Evolutionary conservation across 2,797 vertebrate species (phyloP).

Genomic region (Chiroxiphia lanceolata): DNA sequence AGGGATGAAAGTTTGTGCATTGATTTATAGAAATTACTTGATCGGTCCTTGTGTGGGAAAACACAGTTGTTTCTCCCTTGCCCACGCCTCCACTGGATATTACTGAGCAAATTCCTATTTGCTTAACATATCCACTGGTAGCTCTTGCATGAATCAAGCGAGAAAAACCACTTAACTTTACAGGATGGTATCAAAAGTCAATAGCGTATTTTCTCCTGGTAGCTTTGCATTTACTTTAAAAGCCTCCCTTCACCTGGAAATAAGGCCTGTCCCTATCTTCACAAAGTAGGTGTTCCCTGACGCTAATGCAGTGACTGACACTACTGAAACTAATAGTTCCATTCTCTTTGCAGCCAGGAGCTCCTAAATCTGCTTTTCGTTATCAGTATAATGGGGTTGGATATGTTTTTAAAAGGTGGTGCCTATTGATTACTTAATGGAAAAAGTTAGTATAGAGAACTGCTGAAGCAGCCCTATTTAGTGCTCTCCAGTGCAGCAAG

Average conservation of each 20-base stretch:
- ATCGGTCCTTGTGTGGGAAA: neutral
- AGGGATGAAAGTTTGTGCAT: neutral
- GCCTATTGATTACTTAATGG: conserved; percentile 81
- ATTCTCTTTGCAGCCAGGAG: conserved; percentile 29
- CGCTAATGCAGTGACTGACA: conserved; percentile 59
- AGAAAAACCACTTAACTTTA: conserved; percentile 63
- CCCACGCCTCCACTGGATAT: conserved; percentile 1
- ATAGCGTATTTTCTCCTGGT: conserved; percentile 46
- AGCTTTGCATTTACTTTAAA: conserved; percentile 63
- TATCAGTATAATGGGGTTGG: conserved; percentile 69
- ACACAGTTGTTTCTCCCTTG: neutral
- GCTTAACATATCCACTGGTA: conserved; percentile 12
- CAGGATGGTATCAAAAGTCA: conserved; percentile 62
- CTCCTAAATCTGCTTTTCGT: conserved; percentile 60
- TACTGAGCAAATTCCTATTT: conserved; percentile 24
- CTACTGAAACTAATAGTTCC: conserved; percentile 58
- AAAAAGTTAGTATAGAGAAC: conserved; percentile 69
- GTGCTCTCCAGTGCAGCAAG: conserved; percentile 61
- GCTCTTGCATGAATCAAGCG: conserved; percentile 16
- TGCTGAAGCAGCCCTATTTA: conserved; percentile 72
- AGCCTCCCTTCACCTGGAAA: conserved; percentile 50
- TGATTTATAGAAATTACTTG: neutral
- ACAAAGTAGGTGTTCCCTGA: conserved; percentile 51
- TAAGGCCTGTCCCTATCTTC: conserved; percentile 32
- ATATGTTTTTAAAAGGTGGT: conserved; percentile 76